Percentiles rank a stretch among this genome's conserved stretches.
phyloP scores from a whole-genome alignment of 1,140 invertebrate species.

The Drosophila quadrilineata region DNA sequence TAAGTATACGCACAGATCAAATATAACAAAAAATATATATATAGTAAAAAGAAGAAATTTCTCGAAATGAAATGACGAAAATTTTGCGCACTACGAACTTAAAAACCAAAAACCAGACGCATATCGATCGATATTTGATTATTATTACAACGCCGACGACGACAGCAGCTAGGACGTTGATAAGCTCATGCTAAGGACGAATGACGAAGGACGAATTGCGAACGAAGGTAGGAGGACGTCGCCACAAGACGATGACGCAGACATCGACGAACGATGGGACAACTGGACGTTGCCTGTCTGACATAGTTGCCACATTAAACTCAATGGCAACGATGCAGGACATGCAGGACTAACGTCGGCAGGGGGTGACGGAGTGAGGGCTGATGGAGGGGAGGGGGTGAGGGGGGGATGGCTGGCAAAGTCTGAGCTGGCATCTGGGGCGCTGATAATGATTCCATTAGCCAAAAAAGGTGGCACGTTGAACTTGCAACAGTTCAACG shows the following conservation, averaged over 20 bases:
- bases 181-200: too few relatives aligned
- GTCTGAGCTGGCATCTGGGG: constrained; percentile 10
- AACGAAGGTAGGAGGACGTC: constrained; percentile 26
- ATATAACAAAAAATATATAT: constrained; percentile 19
- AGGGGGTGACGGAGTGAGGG: constrained; percentile 15
- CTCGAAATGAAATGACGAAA: constrained; percentile 55
- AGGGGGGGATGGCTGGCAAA: not conserved
- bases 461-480: constrained; percentile 56
- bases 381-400: too few relatives aligned
- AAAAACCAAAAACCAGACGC: constrained; percentile 72
- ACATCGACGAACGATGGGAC: constrained; percentile 4
- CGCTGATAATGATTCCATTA: constrained; percentile 69
- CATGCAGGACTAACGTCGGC: not conserved
- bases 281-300: constrained; percentile 1
- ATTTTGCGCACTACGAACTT: constrained; percentile 42
- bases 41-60: not conserved
- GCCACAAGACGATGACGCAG: constrained; percentile 55
- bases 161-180: constrained; percentile 24
- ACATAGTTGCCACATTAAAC: constrained; percentile 49
- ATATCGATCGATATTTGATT: constrained; percentile 80
- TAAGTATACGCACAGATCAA: not conserved
- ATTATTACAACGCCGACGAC: constrained; percentile 59
- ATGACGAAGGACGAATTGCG: too few relatives aligned
- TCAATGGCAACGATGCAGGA: constrained; percentile 20
- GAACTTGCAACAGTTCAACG: constrained; percentile 62